Percentiles rank a stretch among this genome's conserved stretches.
Conservation (phyloP, 2,113 vertebrate species). For the Clupea harengus region DNA sequence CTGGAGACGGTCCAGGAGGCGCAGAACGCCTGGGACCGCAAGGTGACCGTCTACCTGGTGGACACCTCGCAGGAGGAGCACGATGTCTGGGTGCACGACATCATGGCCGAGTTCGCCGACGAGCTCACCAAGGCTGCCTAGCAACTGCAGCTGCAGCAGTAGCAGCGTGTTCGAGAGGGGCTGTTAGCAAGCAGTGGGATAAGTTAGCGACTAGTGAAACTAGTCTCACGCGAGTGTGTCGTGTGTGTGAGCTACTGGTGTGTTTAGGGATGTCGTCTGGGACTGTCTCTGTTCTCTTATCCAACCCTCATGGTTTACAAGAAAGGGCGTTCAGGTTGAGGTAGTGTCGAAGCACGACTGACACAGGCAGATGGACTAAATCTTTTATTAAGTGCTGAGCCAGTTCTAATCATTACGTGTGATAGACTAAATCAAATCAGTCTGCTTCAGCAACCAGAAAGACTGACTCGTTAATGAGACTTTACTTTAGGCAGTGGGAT, state of each 20-base stretch:
- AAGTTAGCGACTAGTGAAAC: not conserved
- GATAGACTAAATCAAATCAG: not conserved
- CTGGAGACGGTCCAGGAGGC: conserved; percentile 82
- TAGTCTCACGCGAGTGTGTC: not conserved
- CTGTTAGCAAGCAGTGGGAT: not conserved
- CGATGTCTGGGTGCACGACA: conserved; percentile 95
- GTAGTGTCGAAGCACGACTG: not conserved
- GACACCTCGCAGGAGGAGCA: conserved; percentile 89
- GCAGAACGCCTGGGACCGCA: conserved; percentile 83
- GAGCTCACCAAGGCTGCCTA: conserved; percentile 63
- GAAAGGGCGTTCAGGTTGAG: not conserved
- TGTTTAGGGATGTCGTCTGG: not conserved
- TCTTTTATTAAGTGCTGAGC: not conserved
- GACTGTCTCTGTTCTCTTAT: not conserved
- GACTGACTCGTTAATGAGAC: not conserved
- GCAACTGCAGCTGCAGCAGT: conserved; percentile 20
- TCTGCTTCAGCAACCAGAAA: not conserved
- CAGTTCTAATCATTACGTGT: not conserved
- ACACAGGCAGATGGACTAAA: not conserved
- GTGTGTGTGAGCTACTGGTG: not conserved
- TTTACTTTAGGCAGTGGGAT: not conserved
- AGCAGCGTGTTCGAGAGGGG: not conserved
- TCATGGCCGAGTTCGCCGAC: conserved; percentile 86
- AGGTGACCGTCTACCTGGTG: conserved; percentile 85
- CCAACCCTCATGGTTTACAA: not conserved